A percentile compares a stretch with the other conserved stretches of the same genome.
Evolutionary conservation across 2,888 invertebrate species (phyloP).

Genomic region (Stenodema calcarata): DNA sequence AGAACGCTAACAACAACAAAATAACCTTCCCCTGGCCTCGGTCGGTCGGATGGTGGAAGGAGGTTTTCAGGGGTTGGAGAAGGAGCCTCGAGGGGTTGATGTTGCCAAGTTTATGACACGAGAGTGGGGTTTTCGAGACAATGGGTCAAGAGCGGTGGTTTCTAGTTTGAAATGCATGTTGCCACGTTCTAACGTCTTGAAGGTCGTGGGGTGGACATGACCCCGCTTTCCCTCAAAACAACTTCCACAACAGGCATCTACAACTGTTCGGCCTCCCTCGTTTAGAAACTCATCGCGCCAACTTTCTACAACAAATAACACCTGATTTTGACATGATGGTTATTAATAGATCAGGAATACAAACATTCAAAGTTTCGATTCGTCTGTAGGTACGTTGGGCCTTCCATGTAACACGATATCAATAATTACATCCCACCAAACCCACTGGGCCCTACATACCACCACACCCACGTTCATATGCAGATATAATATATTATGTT

Average conservation of each 20-base stretch:
- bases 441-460: too few relatives aligned
- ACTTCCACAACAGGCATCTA: neutral
- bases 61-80: neutral
- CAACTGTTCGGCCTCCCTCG: neutral
- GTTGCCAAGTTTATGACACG: slow-evolving; percentile 40
- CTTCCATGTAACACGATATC: too few relatives aligned
- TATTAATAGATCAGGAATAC: neutral
- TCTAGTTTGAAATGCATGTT: slow-evolving; percentile 31
- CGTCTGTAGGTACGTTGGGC: too few relatives aligned
- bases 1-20: slow-evolving; percentile 49
- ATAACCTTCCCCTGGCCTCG: slow-evolving; percentile 34
- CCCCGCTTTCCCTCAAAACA: neutral
- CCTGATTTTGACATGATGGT: neutral
- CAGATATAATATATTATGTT: too few relatives aligned
- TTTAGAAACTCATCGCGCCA: neutral
- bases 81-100: neutral
- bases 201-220: slow-evolving; percentile 19
- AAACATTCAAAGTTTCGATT: neutral
- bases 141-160: slow-evolving; percentile 38
- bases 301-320: neutral
- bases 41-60: neutral
- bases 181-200: slow-evolving; percentile 17
- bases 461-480: too few relatives aligned
- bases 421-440: too few relatives aligned
- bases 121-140: slow-evolving; percentile 23